Base-by-base conservation (phyloP, 2,113 vertebrate genomes). In the Scophthalmus maximus region DNA sequence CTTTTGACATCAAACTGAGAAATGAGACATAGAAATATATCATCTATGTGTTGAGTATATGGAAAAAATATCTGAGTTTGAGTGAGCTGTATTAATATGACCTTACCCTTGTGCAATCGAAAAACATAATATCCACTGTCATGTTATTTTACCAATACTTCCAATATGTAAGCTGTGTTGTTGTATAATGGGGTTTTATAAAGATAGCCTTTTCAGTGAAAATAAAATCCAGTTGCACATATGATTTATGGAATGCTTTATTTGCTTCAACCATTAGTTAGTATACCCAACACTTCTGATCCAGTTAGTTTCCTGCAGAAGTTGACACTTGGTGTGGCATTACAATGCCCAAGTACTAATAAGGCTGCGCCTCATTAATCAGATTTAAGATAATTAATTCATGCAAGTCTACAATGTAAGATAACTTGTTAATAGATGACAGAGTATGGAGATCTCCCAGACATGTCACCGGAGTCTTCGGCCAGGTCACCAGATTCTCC, bases 181-280 rank as follows among this genome's bases (percentile, higher is more conserved):
- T 9, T 70, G 42, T 73, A 68, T 55, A 64, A 44, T 58, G 40
- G 27, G 8, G 22, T 20, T 58, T 61, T 75, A 67, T 38, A 78
- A 64, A 38, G 30, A 55, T 26, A 46, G 66, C 63, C n/a, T 77
- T 55, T 52, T 23, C 12, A 78, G 32, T 70, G 25, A 55, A 78
- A 87, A 91, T 55, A n/a, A 30, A 93, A 86, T 74, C 58, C 83
- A 73, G 65, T 63, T 79, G 47, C 61, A 56, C 49, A 56, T 67
- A 46, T 36, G 8, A 44, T 71, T 60, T 25, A 14, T 53, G 0
- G 23, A 71, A 72, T 56, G 10, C n/a, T 89, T 70, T 68, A 81
- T 81, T 81, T 76, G 42, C 50, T 0, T 46, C 26, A 32, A 63
- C 3, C 9, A 9, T 14, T 36, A 11, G 3, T 36, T 36, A n/a